Evolutionary conservation across 2,888 invertebrate genomes (phyloP).

Genomic region (Drosophila rubida): DNA sequence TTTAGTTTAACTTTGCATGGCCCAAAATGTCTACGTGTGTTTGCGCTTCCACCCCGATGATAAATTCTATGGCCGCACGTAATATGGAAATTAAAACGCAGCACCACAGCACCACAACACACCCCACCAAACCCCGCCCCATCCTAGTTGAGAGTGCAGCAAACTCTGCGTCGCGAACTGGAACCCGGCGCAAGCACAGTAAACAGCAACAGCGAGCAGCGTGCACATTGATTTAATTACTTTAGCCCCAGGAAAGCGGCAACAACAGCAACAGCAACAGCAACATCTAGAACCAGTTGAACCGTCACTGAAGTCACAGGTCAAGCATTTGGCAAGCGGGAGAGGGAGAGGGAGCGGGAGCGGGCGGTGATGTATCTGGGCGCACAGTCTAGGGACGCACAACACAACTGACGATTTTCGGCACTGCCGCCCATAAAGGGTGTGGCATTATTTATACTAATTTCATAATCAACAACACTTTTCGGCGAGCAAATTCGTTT

Average conservation of each 20-base stretch:
- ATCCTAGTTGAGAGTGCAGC: slow-evolving; percentile 4
- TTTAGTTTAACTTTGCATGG: slow-evolving; percentile 63
- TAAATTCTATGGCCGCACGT: slow-evolving; percentile 79
- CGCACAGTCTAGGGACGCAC: slow-evolving; percentile 3
- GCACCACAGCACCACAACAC: slow-evolving; percentile 5
- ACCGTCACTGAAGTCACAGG: slow-evolving; percentile 27
- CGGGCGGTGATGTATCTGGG: slow-evolving; percentile 5
- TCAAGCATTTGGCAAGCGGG: slow-evolving; percentile 28
- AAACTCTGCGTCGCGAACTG: not conserved
- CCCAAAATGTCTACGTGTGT: slow-evolving; percentile 41
- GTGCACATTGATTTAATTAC: slow-evolving; percentile 63
- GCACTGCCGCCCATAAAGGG: not conserved
- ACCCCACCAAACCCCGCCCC: not conserved
- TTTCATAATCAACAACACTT: too few species aligned
- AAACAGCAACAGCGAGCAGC: slow-evolving; percentile 28
- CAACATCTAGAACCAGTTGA: slow-evolving; percentile 14
- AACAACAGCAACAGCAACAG: slow-evolving; percentile 15
- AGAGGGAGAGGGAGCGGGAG: too few species aligned
- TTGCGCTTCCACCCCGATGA: slow-evolving; percentile 53
- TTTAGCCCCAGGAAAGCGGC: slow-evolving; percentile 36
- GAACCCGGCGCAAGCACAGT: slow-evolving; percentile 3
- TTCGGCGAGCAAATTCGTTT: too few species aligned
- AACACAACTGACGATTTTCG: not conserved
- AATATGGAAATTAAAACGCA: slow-evolving; percentile 76
- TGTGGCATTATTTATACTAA: not conserved